These are phyloP conservation scores for Heliocidaris erythrogramma DNA, from an alignment of 35 echinoderm and acorn worm genomes.

Conservation along the genomic window DNA sequence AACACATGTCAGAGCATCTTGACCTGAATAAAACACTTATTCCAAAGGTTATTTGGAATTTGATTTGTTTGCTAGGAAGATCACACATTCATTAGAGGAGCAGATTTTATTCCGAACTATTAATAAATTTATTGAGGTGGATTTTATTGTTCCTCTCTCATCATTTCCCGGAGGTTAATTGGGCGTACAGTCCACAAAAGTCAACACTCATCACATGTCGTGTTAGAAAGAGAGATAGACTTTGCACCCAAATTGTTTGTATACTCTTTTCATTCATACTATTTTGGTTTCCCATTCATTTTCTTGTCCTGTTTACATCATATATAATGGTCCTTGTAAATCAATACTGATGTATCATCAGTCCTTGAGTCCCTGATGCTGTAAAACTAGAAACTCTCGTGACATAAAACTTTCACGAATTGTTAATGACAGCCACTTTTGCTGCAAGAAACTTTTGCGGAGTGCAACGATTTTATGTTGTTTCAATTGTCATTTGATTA, in stretches of 20 bases:
- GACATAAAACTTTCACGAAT: too few relatives aligned
- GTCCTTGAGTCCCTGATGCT: too few relatives aligned
- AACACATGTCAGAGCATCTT: background rate
- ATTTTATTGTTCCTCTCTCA: background rate
- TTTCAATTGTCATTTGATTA: too few relatives aligned
- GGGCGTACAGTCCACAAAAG: background rate
- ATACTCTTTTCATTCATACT: background rate
- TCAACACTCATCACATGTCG: background rate
- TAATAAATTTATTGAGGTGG: background rate
- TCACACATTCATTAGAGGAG: background rate
- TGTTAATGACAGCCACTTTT: too few relatives aligned
- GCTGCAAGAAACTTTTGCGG: too few relatives aligned
- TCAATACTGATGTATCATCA: too few relatives aligned
- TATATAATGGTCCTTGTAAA: background rate
- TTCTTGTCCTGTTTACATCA: background rate
- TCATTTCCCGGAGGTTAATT: constrained; percentile 9
- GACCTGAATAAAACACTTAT: background rate
- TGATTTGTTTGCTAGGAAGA: background rate
- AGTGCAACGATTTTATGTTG: too few relatives aligned
- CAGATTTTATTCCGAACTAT: constrained; percentile 1
- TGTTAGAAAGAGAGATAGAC: background rate
- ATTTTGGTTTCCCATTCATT: background rate
- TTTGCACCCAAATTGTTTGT: background rate
- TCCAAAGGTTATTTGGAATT: background rate
- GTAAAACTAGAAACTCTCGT: too few relatives aligned